Percentiles rank a stretch among this genome's conserved stretches.
phyloP scores from a whole-genome alignment of 2,797 vertebrate species.

The Pseudochirops cupreus region DNA sequence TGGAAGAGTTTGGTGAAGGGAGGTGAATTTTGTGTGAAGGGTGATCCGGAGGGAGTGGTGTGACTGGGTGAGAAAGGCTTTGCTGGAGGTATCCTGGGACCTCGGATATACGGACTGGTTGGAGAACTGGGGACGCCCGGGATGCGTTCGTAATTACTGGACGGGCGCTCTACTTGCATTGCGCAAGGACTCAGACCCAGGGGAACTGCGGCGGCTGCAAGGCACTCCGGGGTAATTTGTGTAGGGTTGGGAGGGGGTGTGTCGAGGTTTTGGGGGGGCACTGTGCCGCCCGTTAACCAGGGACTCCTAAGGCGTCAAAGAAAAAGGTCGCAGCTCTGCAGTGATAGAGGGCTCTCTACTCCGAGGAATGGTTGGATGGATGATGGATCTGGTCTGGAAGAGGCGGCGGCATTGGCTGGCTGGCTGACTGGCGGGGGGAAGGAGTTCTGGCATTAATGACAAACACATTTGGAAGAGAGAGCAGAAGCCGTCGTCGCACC shows the following conservation, averaged over 20 bases:
- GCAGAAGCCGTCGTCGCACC: constrained; percentile 80
- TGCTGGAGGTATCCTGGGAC: constrained; percentile 48
- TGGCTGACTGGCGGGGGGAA: constrained; percentile 50
- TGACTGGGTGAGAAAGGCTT: constrained; percentile 63
- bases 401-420: constrained; percentile 58
- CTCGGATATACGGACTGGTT: neutral
- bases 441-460: constrained; percentile 87
- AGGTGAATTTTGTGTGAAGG: neutral
- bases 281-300: neutral
- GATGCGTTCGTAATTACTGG: constrained; percentile 58
- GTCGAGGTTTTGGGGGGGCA: neutral
- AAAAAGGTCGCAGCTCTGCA: neutral
- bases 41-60: neutral
- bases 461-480: constrained; percentile 91
- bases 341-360: constrained; percentile 49
- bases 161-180: constrained; percentile 61
- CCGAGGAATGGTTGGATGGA: neutral
- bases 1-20: neutral
- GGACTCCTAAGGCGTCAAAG: neutral
- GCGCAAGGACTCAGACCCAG: constrained; percentile 1
- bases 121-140: constrained; percentile 59
- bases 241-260: neutral
- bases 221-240: neutral
- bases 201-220: neutral
- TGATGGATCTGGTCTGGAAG: constrained; percentile 44